Conservation (phyloP, 2,888 invertebrate species). For the Conops quadrifasciatus region DNA sequence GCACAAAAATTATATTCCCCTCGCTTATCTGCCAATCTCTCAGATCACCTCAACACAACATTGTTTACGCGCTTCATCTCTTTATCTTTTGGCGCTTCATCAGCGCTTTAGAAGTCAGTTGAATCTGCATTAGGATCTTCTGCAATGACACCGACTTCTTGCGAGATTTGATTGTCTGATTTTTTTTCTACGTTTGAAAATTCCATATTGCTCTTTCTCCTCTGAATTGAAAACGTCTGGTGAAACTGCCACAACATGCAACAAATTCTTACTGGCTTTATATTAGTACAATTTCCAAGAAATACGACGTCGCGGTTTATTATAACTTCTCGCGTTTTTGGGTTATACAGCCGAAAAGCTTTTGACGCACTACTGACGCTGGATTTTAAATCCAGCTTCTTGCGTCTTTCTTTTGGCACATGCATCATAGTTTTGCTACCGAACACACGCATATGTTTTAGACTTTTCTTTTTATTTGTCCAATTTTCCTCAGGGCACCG, state of each 20-base stretch:
- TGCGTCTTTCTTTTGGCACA: conserved; percentile 10
- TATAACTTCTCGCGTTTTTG: not conserved
- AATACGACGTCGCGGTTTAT: not conserved
- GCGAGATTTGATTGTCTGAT: not conserved
- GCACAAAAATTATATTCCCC: conserved; percentile 12
- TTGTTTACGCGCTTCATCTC: not conserved
- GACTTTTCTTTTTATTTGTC: not conserved
- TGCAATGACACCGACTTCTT: not conserved
- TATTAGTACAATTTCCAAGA: not conserved
- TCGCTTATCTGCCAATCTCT: conserved; percentile 12
- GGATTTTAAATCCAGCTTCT: conserved; percentile 4
- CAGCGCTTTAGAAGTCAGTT: not conserved
- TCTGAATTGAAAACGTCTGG: not conserved
- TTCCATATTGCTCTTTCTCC: not conserved
- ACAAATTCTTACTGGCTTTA: not conserved
- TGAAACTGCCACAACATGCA: not conserved
- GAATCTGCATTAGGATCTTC: not conserved
- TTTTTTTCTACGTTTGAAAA: not conserved
- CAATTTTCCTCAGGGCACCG: not conserved
- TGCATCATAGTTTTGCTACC: not conserved
- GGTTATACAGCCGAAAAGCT: conserved; percentile 1
- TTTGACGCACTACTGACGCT: not conserved
- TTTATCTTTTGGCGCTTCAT: not conserved
- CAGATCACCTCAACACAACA: not conserved
- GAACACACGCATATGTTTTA: not conserved